Conservation (phyloP, 2,888 invertebrate genomes). For the Crematogaster levior region DNA sequence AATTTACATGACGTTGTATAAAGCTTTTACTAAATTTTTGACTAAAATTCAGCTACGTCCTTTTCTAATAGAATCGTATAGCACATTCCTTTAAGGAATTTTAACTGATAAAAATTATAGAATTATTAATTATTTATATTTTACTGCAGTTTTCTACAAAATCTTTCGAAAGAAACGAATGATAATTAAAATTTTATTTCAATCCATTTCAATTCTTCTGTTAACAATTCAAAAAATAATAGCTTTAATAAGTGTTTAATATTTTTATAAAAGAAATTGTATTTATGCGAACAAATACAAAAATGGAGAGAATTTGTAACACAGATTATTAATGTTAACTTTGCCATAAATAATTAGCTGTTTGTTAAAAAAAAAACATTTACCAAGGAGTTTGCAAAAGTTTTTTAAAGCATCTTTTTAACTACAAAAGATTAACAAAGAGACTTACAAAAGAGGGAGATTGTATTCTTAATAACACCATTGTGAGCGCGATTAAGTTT, state of each 20-base stretch:
- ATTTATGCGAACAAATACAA: background rate
- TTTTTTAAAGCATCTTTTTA: background rate
- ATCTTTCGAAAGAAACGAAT: background rate
- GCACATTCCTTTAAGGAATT: background rate
- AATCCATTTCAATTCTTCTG: background rate
- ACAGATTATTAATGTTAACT: background rate
- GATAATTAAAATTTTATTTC: conserved; percentile 1
- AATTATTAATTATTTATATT: conserved; percentile 9
- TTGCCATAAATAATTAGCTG: background rate
- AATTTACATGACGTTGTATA: background rate
- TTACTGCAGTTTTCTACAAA: background rate
- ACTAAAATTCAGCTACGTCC: background rate
- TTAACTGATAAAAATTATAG: background rate
- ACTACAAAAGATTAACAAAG: background rate
- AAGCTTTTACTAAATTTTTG: background rate
- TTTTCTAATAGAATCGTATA: background rate
- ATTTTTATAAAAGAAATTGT: background rate
- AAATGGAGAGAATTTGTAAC: background rate
- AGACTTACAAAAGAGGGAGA: background rate
- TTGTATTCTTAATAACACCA: too few species aligned
- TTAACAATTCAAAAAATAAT: background rate
- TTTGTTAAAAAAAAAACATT: background rate
- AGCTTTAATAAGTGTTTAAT: background rate
- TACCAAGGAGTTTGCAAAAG: background rate
- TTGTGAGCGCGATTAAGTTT: too few species aligned